phyloP scores from a whole-genome alignment of 2,888 invertebrate species.

The Lycophotia porphyrea region DNA sequence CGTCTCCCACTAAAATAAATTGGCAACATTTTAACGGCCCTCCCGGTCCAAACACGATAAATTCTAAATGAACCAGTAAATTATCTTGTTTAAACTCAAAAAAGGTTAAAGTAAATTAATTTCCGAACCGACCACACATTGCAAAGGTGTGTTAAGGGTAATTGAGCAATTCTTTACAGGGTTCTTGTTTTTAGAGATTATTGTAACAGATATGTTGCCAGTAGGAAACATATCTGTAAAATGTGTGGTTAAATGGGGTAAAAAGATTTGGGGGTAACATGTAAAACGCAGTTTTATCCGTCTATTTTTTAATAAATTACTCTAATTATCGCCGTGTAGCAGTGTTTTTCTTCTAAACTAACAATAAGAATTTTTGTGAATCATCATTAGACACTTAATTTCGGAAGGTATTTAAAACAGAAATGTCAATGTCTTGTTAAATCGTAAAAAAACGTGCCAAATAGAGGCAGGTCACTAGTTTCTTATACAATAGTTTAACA shows the following conservation, averaged over 20 bases:
- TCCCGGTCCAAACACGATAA: slow-evolving; percentile 74
- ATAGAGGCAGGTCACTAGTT: background rate
- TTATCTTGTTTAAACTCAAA: slow-evolving; percentile 80
- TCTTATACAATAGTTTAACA: background rate
- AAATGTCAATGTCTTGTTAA: no score
- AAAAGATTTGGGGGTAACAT: background rate
- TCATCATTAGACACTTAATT: background rate
- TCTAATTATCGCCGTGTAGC: background rate
- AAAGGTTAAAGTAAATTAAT: slow-evolving; percentile 80
- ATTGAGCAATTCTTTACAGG: slow-evolving; percentile 78
- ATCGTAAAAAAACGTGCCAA: background rate
- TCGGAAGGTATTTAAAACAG: no score
- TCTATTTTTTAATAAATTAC: background rate
- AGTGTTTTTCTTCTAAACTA: background rate
- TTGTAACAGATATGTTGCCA: slow-evolving; percentile 33
- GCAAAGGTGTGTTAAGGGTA: slow-evolving; percentile 72
- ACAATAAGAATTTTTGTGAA: background rate
- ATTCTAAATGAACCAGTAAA: slow-evolving; percentile 80
- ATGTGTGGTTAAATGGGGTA: slow-evolving; percentile 22
- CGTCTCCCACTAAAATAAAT: slow-evolving; percentile 64
- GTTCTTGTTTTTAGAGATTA: slow-evolving; percentile 58
- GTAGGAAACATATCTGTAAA: no score
- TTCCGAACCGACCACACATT: slow-evolving; percentile 74
- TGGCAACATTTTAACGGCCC: slow-evolving; percentile 68
- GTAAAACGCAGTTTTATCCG: background rate